Evolutionary conservation across 2,113 vertebrate genomes (phyloP).

Genomic region (Merops nubicus): DNA sequence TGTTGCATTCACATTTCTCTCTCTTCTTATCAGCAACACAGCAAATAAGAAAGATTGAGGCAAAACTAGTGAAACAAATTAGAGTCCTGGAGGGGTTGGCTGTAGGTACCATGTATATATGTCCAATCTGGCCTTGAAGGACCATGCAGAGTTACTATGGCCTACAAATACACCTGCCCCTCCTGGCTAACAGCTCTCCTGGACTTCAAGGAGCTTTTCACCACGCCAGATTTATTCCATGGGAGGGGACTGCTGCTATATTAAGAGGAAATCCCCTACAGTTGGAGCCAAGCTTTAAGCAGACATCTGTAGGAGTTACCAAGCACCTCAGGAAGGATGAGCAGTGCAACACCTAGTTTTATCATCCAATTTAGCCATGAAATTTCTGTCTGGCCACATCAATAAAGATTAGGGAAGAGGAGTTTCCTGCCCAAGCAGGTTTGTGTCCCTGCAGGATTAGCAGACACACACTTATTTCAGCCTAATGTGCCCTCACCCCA

Average conservation of each 20-base stretch:
- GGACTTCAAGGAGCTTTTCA: not conserved
- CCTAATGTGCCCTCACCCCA: accelerated
- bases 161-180: not conserved
- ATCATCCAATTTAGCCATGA: not conserved
- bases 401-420: not conserved
- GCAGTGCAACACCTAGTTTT: not conserved
- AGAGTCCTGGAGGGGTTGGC: not conserved
- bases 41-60: not conserved
- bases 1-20: not conserved
- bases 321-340: accelerated
- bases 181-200: not conserved
- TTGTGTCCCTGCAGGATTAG: not conserved
- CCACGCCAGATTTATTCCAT: not conserved
- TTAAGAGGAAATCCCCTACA: not conserved
- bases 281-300: not conserved
- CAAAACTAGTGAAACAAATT: not conserved
- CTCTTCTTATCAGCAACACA: not conserved
- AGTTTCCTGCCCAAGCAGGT: not conserved
- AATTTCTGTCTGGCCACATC: not conserved
- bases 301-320: not conserved
- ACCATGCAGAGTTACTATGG: not conserved
- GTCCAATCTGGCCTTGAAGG: not conserved
- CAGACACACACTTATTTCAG: not conserved
- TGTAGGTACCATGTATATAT: accelerated
- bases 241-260: not conserved